Evolutionary conservation across 2,113 vertebrate genomes (phyloP).

Genomic region (Campylomormyrus numenius): DNA sequence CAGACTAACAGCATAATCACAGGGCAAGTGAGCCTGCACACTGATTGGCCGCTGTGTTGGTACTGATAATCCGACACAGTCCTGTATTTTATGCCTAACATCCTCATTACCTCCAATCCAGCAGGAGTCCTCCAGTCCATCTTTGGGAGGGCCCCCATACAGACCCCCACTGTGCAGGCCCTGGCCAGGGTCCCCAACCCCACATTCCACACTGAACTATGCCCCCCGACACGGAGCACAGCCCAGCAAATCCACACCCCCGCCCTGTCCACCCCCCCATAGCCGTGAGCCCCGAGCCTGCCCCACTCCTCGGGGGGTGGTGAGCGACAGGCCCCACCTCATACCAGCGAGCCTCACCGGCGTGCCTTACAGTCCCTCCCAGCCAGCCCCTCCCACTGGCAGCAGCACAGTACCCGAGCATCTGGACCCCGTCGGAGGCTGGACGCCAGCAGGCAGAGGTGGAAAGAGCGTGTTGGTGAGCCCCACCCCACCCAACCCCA

Average conservation of each 20-base stretch:
- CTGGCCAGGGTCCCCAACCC: slow-evolving; percentile 10
- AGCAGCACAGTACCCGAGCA: slow-evolving; percentile 21
- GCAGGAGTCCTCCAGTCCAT: slow-evolving; percentile 56
- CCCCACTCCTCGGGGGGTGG: slow-evolving; percentile 43
- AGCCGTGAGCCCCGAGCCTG: slow-evolving; percentile 40
- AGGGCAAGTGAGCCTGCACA: slow-evolving; percentile 2
- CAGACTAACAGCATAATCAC: not conserved
- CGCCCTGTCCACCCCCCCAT: slow-evolving; percentile 19
- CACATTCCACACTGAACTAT: not conserved
- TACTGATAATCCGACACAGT: not conserved
- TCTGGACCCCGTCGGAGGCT: slow-evolving; percentile 38
- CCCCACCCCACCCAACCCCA: fast-evolving
- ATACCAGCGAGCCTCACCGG: slow-evolving; percentile 84
- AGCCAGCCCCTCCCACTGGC: slow-evolving; percentile 38
- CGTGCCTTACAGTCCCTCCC: slow-evolving; percentile 72
- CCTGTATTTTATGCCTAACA: not conserved
- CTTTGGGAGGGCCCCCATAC: slow-evolving; percentile 40
- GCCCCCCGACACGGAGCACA: slow-evolving; percentile 5
- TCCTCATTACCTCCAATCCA: not conserved
- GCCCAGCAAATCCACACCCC: not conserved
- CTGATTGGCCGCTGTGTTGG: not conserved
- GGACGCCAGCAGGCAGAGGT: slow-evolving; percentile 52
- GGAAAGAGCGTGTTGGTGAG: slow-evolving; percentile 67
- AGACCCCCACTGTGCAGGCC: slow-evolving; percentile 24
- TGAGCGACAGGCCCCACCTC: slow-evolving; percentile 51